Evolutionary conservation across 2,888 invertebrate genomes (phyloP).

Genomic region (Anthophora plumipes): DNA sequence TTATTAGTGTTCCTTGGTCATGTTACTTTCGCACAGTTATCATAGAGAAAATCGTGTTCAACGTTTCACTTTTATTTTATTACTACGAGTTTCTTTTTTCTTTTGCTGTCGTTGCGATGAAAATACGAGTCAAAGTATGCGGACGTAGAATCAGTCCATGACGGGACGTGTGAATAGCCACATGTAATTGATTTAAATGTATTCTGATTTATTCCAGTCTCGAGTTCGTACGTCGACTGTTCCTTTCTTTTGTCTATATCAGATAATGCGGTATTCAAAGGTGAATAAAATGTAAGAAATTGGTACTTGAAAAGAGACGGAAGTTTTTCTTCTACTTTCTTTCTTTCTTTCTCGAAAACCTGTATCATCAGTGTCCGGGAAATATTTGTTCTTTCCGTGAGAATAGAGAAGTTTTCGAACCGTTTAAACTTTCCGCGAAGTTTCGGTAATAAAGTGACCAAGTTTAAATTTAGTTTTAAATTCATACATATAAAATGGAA

Average conservation of each 20-base stretch:
- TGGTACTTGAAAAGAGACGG: background rate
- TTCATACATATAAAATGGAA: no score
- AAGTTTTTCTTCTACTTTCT: no score
- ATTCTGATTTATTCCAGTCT: constrained; percentile 34
- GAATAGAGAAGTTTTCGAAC: background rate
- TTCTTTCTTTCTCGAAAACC: no score
- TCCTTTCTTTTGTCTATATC: background rate
- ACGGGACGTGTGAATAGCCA: constrained; percentile 6
- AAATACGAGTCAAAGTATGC: background rate
- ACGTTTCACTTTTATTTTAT: background rate
- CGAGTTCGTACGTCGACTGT: constrained; percentile 1
- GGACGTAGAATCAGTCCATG: constrained; percentile 6
- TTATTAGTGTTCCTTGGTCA: background rate
- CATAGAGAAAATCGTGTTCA: background rate
- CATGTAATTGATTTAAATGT: constrained; percentile 32
- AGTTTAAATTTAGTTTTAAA: no score
- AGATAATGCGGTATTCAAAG: background rate
- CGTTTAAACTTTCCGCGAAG: background rate
- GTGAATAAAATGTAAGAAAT: constrained; percentile 2
- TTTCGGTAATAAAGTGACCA: no score
- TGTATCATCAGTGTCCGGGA: no score
- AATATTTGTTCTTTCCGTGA: background rate
- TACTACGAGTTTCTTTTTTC: background rate
- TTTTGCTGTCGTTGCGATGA: no score
- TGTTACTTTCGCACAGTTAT: background rate